Conservation (phyloP, 2,888 invertebrate species). For the Agrilus cyanescens region DNA sequence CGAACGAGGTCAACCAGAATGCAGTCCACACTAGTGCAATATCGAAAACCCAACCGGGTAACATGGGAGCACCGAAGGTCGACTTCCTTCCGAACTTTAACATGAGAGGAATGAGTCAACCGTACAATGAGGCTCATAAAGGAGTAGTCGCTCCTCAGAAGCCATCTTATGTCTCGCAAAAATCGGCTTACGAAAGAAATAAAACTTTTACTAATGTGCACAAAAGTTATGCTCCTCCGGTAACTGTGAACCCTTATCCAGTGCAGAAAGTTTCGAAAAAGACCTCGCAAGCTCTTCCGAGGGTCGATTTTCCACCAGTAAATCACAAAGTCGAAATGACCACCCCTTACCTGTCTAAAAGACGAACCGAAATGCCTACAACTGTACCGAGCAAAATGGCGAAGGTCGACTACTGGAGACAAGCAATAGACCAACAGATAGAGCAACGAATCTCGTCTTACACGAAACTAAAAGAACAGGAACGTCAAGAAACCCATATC, state of each 20-base stretch:
- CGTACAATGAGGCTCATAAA: constrained; percentile 9
- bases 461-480: constrained; percentile 16
- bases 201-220: neutral
- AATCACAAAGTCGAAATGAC: constrained; percentile 17
- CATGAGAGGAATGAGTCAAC: constrained; percentile 29
- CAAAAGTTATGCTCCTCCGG: constrained; percentile 16
- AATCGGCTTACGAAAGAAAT: constrained; percentile 9
- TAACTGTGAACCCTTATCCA: constrained; percentile 20
- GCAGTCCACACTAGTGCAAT: constrained; percentile 24
- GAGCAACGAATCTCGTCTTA: constrained; percentile 40
- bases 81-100: constrained; percentile 69
- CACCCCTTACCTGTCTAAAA: constrained; percentile 21
- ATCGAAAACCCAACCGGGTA: constrained; percentile 23
- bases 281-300: constrained; percentile 18
- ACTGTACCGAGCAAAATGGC: constrained; percentile 37
- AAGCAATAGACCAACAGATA: constrained; percentile 43
- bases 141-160: constrained; percentile 7
- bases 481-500: constrained; percentile 12
- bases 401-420: constrained; percentile 41
- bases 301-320: constrained; percentile 24
- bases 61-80: constrained; percentile 55
- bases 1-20: constrained; percentile 22
- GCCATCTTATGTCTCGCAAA: constrained; percentile 6
- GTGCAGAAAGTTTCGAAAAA: constrained; percentile 9
- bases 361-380: constrained; percentile 29